Evolutionary conservation across 30 jellyfish, hydroid and myxozoan species (phyloP).

Genomic region (Mastigias papua): DNA sequence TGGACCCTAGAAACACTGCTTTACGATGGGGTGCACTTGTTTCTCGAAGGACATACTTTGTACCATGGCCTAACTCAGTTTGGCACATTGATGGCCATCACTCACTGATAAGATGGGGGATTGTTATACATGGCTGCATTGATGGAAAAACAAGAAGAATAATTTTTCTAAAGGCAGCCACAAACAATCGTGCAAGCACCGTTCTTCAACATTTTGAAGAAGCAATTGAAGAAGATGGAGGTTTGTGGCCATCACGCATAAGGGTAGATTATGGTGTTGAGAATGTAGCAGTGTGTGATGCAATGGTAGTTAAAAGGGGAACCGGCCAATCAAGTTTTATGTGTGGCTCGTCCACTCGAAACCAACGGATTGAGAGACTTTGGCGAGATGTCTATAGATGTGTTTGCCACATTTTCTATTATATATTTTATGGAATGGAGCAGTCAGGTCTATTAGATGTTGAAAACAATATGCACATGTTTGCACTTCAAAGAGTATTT

Average conservation of each 20-base stretch:
- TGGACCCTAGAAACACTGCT: background rate
- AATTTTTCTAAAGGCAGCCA: conserved; percentile 1
- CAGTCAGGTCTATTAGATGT: background rate
- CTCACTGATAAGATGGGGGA: too few species aligned
- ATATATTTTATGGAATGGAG: background rate
- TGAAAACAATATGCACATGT: background rate
- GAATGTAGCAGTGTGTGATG: background rate
- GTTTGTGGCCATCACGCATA: background rate
- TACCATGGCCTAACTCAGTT: conserved; percentile 18
- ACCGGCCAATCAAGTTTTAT: background rate
- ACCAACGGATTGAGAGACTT: background rate
- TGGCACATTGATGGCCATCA: conserved; percentile 29
- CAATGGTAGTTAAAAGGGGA: background rate
- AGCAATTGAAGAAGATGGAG: background rate
- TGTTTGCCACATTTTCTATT: background rate
- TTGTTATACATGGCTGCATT: conserved; percentile 59
- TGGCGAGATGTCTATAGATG: background rate
- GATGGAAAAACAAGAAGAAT: conserved; percentile 28
- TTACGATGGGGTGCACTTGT: conserved; percentile 1
- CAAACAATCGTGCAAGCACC: conserved; percentile 17
- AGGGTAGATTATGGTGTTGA: conserved; percentile 1
- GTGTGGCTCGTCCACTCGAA: background rate
- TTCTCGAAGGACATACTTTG: background rate
- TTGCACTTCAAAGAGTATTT: background rate
- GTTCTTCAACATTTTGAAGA: background rate